These are phyloP conservation scores for Gastrophryne carolinensis DNA, from an alignment of 2,797 vertebrate species.

Conservation along the genomic window DNA sequence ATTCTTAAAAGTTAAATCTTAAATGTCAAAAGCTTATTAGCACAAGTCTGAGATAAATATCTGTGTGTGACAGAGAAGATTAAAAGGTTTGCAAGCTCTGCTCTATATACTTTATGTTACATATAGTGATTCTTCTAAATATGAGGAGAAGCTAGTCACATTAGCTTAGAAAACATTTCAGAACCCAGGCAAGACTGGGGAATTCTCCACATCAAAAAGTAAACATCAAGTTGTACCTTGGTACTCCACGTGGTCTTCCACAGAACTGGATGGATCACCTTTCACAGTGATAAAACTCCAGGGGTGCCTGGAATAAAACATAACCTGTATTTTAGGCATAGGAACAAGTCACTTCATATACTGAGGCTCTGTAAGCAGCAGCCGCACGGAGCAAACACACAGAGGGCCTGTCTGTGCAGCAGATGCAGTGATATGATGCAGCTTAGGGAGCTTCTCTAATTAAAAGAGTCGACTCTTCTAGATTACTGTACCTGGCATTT, in stretches of 20 bases:
- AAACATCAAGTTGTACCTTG: conserved; percentile 72
- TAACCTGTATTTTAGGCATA: conserved; percentile 26
- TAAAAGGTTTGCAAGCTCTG: too few species aligned
- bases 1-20: too few species aligned
- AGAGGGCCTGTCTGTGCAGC: conserved; percentile 13
- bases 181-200: not conserved
- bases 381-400: not conserved
- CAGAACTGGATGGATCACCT: conserved; percentile 76
- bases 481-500: too few species aligned
- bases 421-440: not conserved
- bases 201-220: not conserved
- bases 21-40: too few species aligned
- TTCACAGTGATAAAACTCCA: conserved; percentile 92
- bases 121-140: not conserved
- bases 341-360: conserved; percentile 3
- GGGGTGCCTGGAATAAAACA: conserved; percentile 76
- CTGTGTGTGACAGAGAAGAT: too few species aligned
- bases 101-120: not conserved
- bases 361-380: conserved; percentile 13
- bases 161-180: not conserved
- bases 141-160: not conserved
- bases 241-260: conserved; percentile 87
- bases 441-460: not conserved
- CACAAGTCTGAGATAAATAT: too few species aligned
- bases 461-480: too few species aligned